phyloP scores from a whole-genome alignment of 1,140 invertebrate species.

The Eriocheir sinensis region DNA sequence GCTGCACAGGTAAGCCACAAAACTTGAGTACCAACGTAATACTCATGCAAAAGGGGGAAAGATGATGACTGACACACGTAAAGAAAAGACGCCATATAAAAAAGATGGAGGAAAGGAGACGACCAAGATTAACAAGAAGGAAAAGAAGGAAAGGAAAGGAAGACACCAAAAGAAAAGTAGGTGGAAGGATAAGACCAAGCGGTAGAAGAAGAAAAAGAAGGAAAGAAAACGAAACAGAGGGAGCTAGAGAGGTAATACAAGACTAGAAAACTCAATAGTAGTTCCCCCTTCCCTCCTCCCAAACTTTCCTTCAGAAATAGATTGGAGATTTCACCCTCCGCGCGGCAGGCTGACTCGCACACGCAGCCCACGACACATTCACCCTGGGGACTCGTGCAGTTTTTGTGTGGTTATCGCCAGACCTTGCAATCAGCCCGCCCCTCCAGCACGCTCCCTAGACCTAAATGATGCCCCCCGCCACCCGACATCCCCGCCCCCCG shows the following conservation, averaged over 20 bases:
- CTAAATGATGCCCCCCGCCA: not conserved
- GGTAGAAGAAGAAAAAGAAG: not conserved
- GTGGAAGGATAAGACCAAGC: not conserved
- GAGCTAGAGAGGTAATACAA: not conserved
- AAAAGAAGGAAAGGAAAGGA: not conserved
- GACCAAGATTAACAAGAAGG: not conserved
- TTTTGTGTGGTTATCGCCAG: slow-evolving; percentile 27
- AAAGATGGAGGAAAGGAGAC: not conserved
- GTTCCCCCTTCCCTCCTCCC: too few species aligned
- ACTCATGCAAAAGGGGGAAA: too few species aligned
- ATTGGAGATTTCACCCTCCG: slow-evolving; percentile 41
- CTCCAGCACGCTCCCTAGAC: slow-evolving; percentile 17
- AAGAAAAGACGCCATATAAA: too few species aligned
- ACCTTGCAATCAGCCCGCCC: not conserved
- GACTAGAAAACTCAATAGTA: slow-evolving; percentile 16
- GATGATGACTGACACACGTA: too few species aligned
- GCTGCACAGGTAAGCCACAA: too few species aligned
- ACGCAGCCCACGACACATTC: not conserved
- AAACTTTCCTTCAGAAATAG: slow-evolving; percentile 8
- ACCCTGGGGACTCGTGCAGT: not conserved
- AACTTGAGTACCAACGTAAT: too few species aligned
- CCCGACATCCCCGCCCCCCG: not conserved
- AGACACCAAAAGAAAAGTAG: not conserved
- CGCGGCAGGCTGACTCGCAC: slow-evolving; percentile 17
- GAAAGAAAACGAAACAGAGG: not conserved